Percentiles rank a stretch among this genome's conserved stretches.
These are phyloP conservation scores for Conchocele bisecta DNA, from an alignment of 2,888 invertebrate species.

Conservation along the genomic window DNA sequence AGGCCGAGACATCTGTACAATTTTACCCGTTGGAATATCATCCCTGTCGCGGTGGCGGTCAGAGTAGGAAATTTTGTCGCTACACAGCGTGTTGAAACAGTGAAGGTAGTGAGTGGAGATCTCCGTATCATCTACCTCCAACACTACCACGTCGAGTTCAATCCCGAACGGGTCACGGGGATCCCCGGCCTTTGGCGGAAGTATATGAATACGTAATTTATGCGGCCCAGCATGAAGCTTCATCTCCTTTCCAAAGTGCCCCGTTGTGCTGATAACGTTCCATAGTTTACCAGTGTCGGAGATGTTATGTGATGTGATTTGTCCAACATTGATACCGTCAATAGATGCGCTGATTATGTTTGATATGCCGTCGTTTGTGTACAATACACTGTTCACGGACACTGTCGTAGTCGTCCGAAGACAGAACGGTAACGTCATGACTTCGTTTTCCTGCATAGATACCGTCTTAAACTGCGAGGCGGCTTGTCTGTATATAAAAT, in stretches of 20 bases:
- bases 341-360: slow-evolving; percentile 25
- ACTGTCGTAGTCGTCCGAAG: slow-evolving; percentile 24
- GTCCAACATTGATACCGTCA: slow-evolving; percentile 15
- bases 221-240: slow-evolving; percentile 23
- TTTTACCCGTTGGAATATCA: slow-evolving; percentile 37
- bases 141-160: slow-evolving; percentile 30
- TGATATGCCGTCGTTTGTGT: slow-evolving; percentile 33
- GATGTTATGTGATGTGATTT: slow-evolving; percentile 21
- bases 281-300: slow-evolving; percentile 26
- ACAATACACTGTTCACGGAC: slow-evolving; percentile 23
- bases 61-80: slow-evolving; percentile 32
- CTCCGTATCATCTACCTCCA: slow-evolving; percentile 33
- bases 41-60: slow-evolving; percentile 33
- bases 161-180: slow-evolving; percentile 26
- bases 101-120: slow-evolving; percentile 30
- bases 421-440: slow-evolving; percentile 33
- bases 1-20: slow-evolving; percentile 41
- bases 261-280: slow-evolving; percentile 20
- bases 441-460: slow-evolving; percentile 33
- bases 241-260: slow-evolving; percentile 22
- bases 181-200: not conserved
- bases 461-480: slow-evolving; percentile 43
- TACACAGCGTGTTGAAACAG: slow-evolving; percentile 40
- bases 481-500: slow-evolving; percentile 35
- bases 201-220: slow-evolving; percentile 16